These are phyloP conservation scores for Siniperca chuatsi DNA, from an alignment of 2,113 vertebrate genomes.

Conservation along the genomic window DNA sequence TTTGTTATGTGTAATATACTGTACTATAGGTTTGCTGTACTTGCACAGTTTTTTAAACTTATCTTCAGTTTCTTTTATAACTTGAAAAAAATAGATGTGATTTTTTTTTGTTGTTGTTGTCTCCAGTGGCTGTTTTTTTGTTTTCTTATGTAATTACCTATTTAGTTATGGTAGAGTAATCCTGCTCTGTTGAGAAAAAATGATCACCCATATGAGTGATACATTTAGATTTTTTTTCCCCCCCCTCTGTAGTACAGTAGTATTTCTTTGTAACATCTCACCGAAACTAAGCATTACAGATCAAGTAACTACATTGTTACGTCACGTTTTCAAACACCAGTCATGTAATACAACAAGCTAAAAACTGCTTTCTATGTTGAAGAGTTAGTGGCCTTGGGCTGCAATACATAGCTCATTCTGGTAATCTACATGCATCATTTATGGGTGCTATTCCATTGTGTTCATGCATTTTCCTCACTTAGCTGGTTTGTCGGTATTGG, in stretches of 20 bases:
- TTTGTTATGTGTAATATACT: constrained; percentile 93
- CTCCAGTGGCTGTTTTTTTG: constrained; percentile 66
- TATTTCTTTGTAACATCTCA: constrained; percentile 69
- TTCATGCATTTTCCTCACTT: constrained; percentile 62
- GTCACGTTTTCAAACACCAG: constrained; percentile 72
- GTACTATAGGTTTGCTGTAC: constrained; percentile 97
- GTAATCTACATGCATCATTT: constrained; percentile 46
- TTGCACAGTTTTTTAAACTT: constrained; percentile 96
- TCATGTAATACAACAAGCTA: constrained; percentile 75
- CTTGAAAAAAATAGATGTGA: constrained; percentile 84
- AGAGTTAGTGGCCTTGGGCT: constrained; percentile 27
- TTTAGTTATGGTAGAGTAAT: constrained; percentile 77
- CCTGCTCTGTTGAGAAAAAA: constrained; percentile 66
- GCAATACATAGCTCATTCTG: constrained; percentile 40
- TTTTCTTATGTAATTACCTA: constrained; percentile 65
- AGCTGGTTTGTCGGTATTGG: constrained; percentile 71
- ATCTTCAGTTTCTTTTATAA: constrained; percentile 87
- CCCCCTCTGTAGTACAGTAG: constrained; percentile 56
- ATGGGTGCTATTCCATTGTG: constrained; percentile 75
- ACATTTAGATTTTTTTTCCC: constrained; percentile 33
- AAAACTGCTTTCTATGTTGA: constrained; percentile 54
- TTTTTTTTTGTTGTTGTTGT: constrained; percentile 66
- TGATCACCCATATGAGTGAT: constrained; percentile 61
- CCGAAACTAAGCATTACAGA: constrained; percentile 75
- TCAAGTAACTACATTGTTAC: constrained; percentile 55